Percentiles rank a stretch among this genome's conserved stretches.
Evolutionary conservation across 2,888 invertebrate species (phyloP).

Genomic region (Coecobrya sp.): DNA sequence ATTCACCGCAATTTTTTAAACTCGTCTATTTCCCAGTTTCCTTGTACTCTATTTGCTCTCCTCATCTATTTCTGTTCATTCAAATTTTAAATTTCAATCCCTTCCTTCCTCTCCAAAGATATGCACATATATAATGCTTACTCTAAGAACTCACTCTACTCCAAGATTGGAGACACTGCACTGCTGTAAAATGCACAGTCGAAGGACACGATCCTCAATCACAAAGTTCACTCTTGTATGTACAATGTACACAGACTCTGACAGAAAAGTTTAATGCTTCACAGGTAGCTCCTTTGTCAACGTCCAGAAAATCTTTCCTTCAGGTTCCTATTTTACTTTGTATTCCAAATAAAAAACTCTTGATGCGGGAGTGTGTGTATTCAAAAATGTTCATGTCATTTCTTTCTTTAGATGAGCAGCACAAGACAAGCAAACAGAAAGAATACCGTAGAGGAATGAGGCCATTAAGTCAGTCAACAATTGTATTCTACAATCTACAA

Average conservation of each 20-base stretch:
- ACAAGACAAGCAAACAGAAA: constrained; percentile 55
- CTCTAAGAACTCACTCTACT: not conserved
- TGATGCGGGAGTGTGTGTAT: not conserved
- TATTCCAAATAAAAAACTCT: not conserved
- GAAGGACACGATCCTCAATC: not conserved
- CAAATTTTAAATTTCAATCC: constrained; percentile 79
- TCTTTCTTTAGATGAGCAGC: constrained; percentile 47
- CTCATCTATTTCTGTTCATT: constrained; percentile 38
- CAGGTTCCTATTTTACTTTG: not conserved
- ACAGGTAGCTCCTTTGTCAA: constrained; percentile 76
- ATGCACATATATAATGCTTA: not conserved
- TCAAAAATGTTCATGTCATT: constrained; percentile 48
- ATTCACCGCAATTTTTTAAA: constrained; percentile 55
- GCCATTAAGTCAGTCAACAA: constrained; percentile 79
- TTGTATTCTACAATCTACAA: constrained; percentile 52
- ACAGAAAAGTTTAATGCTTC: constrained; percentile 56
- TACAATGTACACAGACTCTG: not conserved
- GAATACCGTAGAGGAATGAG: constrained; percentile 46
- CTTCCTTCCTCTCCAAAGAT: constrained; percentile 44
- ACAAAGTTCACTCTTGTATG: not conserved
- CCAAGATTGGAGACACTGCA: not conserved
- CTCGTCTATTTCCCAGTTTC: constrained; percentile 27
- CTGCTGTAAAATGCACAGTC: not conserved
- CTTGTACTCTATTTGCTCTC: constrained; percentile 67
- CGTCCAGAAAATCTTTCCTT: constrained; percentile 62